These are phyloP conservation scores for Ormyrus rosae DNA, from an alignment of 2,888 invertebrate species.

Conservation along the genomic window DNA sequence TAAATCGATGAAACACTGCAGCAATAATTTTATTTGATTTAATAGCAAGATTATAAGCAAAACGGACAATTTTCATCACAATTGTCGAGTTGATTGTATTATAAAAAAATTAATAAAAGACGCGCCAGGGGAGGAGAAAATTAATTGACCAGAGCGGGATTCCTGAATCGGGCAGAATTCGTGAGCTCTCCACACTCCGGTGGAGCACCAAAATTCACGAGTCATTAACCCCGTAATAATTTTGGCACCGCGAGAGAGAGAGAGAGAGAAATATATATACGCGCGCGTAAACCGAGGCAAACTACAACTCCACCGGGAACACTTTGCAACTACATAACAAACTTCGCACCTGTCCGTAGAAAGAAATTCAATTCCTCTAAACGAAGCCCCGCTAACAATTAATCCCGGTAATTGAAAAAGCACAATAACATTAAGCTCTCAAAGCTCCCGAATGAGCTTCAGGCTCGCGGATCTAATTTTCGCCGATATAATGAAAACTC, in stretches of 20 bases:
- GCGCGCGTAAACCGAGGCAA: not conserved
- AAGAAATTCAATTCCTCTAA: too few relatives aligned
- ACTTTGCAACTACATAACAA: not conserved
- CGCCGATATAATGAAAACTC: too few relatives aligned
- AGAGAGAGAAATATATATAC: slow-evolving; percentile 6
- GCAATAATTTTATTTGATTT: slow-evolving; percentile 6
- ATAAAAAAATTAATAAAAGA: not conserved
- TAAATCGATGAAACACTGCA: too few relatives aligned
- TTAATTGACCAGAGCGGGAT: slow-evolving; percentile 21
- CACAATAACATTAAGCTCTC: not conserved
- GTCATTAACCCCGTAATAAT: slow-evolving; percentile 50
- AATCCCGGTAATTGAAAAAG: not conserved
- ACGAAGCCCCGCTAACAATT: slow-evolving; percentile 1
- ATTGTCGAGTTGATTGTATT: slow-evolving; percentile 10
- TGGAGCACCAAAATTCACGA: slow-evolving; percentile 39
- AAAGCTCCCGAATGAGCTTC: not conserved
- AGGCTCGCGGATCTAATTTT: too few relatives aligned
- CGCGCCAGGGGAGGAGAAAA: slow-evolving; percentile 6
- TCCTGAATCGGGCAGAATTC: slow-evolving; percentile 34
- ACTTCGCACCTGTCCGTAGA: slow-evolving; percentile 19
- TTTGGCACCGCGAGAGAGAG: slow-evolving; percentile 17
- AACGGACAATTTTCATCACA: not conserved
- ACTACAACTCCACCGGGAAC: slow-evolving; percentile 16
- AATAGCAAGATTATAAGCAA: not conserved
- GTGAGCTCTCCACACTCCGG: not conserved